Base-by-base conservation (phyloP, 2,113 vertebrate genomes). In the Ornithorhynchus anatinus region DNA sequence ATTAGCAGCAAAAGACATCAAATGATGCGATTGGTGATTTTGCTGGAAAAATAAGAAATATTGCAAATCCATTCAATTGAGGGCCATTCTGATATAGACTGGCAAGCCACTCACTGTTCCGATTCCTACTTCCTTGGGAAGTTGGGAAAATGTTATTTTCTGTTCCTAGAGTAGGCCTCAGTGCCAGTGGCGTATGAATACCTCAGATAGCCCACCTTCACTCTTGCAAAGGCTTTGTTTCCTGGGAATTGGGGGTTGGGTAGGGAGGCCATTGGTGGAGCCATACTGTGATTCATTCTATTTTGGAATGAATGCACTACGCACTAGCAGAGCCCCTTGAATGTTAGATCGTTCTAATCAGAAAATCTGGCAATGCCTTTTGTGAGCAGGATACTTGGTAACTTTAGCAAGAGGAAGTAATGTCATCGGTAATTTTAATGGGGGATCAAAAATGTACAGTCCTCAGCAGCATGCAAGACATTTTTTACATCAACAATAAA, bases 171-270 rank as follows among this genome's bases (percentile, higher is more conserved):
- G 58, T 37, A 36, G 48, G 5, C 23, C 32, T 59, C 39, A 16
- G 22, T 67, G n/a, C 44, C n/a, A 14, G 62, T 53, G 36, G 51
- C 59, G 57, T 13, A 54, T 12, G 38, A 52, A 23, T 7, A 23
- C 40, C 36, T 70, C 43, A 42, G 52, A 16, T 33, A 42, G 31
- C 47, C 75, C 70, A 84, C 82, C 85, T 80, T 79, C 60, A 44
- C 27, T 57, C 42, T 10, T 12, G 31, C 23, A 60, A 43, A 53
- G 23, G 51, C 7, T 37, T 36, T 57, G 54, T 27, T 52, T 39
- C 42, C 15, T 50, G 0, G 29, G 73, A 70, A 73, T 43, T 37
- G 40, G 77, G 43, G 27, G 29, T 51, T 63, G n/a, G n/a, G n/a
- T n/a, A n/a, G n/a, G n/a, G n/a, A n/a, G n/a, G n/a, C n/a, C n/a